phyloP scores from a whole-genome alignment of 1,140 invertebrate genomes.

The Dufourea novaeangliae region DNA sequence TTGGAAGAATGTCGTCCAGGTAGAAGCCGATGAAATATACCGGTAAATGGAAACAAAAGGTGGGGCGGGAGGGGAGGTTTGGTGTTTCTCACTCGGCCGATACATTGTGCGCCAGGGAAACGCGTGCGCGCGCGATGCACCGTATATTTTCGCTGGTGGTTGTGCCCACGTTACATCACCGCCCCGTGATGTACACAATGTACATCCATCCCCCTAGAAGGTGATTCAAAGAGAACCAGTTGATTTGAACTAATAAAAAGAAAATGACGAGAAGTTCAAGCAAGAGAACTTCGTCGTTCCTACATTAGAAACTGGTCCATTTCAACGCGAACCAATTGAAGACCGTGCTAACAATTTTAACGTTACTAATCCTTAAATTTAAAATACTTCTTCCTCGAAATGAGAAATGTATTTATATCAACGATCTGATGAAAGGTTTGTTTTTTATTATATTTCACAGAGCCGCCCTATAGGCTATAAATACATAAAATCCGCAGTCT shows the following conservation, averaged over 20 bases:
- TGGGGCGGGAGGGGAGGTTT: constrained; percentile 4
- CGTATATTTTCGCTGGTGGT: constrained; percentile 67
- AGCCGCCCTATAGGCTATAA: too few species aligned
- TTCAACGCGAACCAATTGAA: too few species aligned
- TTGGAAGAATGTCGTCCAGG: constrained; percentile 12
- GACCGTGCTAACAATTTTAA: too few species aligned
- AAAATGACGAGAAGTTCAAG: too few species aligned
- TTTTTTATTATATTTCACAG: too few species aligned
- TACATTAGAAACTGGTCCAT: too few species aligned
- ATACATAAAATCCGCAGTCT: too few species aligned
- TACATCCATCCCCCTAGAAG: constrained; percentile 11
- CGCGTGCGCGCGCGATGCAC: constrained; percentile 29
- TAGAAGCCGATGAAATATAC: constrained; percentile 52
- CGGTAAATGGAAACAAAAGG: constrained; percentile 56
- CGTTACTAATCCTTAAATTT: too few species aligned
- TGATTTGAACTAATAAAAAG: constrained; percentile 2
- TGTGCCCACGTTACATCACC: constrained; percentile 42
- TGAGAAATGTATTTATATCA: too few species aligned
- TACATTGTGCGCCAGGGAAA: constrained; percentile 31
- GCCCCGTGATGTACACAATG: not conserved
- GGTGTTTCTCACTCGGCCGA: constrained; percentile 52
- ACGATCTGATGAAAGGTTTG: too few species aligned
- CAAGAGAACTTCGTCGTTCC: too few species aligned
- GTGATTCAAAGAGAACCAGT: constrained; percentile 15
- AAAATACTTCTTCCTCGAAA: too few species aligned